Conservation (phyloP, 2,113 vertebrate genomes). For the Archocentrus centrarchus region DNA sequence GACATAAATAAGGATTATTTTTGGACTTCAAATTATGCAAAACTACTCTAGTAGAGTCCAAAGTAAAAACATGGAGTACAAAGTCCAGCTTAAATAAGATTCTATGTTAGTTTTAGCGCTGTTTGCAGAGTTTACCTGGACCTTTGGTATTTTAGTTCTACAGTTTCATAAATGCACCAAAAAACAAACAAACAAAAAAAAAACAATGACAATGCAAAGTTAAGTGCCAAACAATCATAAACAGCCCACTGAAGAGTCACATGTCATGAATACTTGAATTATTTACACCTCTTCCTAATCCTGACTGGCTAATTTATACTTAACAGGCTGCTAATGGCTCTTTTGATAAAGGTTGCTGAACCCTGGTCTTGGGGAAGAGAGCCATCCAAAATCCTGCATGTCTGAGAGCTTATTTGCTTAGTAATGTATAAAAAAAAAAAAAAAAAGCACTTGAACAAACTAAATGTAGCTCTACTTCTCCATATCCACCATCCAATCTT, state of each 20-base stretch:
- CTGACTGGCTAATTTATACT: not conserved
- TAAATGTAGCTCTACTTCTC: not conserved
- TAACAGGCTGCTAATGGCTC: not conserved
- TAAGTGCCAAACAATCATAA: not conserved
- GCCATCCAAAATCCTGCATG: not conserved
- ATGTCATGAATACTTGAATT: not conserved
- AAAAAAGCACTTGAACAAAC: not conserved
- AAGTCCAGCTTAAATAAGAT: no score
- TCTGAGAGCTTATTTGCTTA: not conserved
- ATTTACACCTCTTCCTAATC: not conserved
- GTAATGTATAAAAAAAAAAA: not conserved
- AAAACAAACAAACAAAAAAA: not conserved
- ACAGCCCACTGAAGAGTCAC: not conserved
- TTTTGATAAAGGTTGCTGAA: not conserved
- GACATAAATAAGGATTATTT: not conserved
- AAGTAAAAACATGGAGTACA: not conserved
- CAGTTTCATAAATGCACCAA: not conserved
- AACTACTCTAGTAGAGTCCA: not conserved
- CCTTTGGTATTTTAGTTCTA: no score
- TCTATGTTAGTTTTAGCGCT: no score
- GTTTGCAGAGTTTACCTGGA: no score
- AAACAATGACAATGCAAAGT: not conserved
- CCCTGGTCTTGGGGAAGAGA: not conserved
- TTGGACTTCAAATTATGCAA: not conserved
- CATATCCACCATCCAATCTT: slow-evolving; percentile 1